Percentiles rank a stretch among this genome's conserved stretches.
Evolutionary conservation across 2,797 vertebrate genomes (phyloP).

Genomic region (Mormyrops boulengeri): DNA sequence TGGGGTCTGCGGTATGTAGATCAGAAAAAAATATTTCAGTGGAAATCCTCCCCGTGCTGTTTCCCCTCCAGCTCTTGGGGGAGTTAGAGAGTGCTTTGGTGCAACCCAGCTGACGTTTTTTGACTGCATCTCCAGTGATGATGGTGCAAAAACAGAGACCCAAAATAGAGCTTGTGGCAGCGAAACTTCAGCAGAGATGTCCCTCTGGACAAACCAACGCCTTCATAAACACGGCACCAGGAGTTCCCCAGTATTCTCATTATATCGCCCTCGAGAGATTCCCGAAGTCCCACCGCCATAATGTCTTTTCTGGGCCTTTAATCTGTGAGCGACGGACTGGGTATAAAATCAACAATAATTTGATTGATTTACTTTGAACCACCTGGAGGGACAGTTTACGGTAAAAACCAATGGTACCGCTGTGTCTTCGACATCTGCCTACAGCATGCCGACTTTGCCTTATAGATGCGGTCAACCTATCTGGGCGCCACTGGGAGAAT

Average conservation of each 20-base stretch:
- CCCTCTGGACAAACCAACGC: background rate
- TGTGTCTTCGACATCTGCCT: background rate
- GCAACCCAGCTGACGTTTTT: slow-evolving; percentile 42
- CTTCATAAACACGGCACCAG: background rate
- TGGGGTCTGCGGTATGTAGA: background rate
- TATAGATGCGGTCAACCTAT: background rate
- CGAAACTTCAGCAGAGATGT: background rate
- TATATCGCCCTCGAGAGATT: background rate
- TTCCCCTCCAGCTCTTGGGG: slow-evolving; percentile 32
- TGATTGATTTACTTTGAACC: slow-evolving; percentile 3
- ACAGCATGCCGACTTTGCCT: background rate
- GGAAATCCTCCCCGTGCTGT: slow-evolving; percentile 20
- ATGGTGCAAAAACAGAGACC: slow-evolving; percentile 37
- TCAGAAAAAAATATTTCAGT: slow-evolving; percentile 32
- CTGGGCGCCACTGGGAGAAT: background rate
- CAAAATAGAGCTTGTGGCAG: slow-evolving; percentile 26
- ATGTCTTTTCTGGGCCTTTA: background rate
- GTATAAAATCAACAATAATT: background rate
- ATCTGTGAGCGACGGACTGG: background rate
- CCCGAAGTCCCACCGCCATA: background rate
- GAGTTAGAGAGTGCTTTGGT: slow-evolving; percentile 37
- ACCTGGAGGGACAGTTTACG: background rate
- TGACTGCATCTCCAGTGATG: slow-evolving; percentile 35
- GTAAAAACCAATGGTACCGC: background rate
- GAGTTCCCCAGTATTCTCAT: background rate